phyloP scores from a whole-genome alignment of 1,140 invertebrate species.

The Cataglyphis hispanica region DNA sequence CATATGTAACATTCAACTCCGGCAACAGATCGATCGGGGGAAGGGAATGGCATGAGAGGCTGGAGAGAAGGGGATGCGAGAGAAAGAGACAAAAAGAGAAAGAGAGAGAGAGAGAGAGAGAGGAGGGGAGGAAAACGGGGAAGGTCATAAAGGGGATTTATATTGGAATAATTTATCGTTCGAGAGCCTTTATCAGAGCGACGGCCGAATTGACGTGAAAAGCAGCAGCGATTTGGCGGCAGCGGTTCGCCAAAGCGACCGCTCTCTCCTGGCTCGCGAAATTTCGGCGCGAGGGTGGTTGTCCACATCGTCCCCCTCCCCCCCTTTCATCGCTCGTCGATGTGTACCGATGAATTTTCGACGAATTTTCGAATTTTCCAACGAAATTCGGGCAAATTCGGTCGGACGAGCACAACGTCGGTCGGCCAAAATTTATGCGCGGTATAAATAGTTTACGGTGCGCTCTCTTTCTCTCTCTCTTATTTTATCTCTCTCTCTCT shows the following conservation, averaged over 20 bases:
- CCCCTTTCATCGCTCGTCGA: neutral
- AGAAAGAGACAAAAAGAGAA: neutral
- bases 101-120: conserved; percentile 10
- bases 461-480: neutral
- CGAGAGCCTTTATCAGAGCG: conserved; percentile 65
- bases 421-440: conserved; percentile 74
- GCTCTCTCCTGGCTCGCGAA: conserved; percentile 63
- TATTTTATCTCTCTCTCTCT: no score
- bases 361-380: conserved; percentile 73
- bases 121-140: neutral
- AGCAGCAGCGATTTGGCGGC: conserved; percentile 74
- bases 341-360: conserved; percentile 57
- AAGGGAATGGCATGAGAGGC: no score
- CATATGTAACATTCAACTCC: conserved; percentile 11
- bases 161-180: conserved; percentile 74
- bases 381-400: conserved; percentile 65
- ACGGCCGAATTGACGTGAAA: conserved; percentile 72
- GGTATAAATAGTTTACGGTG: conserved; percentile 74
- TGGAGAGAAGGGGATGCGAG: no score
- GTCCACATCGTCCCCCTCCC: neutral
- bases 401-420: conserved; percentile 57
- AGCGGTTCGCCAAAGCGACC: conserved; percentile 61
- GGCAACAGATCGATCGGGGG: conserved; percentile 14
- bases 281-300: conserved; percentile 62
- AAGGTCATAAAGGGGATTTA: conserved; percentile 47